These are phyloP conservation scores for Pholis gunnellus DNA, from an alignment of 2,113 vertebrate species.

Conservation along the genomic window DNA sequence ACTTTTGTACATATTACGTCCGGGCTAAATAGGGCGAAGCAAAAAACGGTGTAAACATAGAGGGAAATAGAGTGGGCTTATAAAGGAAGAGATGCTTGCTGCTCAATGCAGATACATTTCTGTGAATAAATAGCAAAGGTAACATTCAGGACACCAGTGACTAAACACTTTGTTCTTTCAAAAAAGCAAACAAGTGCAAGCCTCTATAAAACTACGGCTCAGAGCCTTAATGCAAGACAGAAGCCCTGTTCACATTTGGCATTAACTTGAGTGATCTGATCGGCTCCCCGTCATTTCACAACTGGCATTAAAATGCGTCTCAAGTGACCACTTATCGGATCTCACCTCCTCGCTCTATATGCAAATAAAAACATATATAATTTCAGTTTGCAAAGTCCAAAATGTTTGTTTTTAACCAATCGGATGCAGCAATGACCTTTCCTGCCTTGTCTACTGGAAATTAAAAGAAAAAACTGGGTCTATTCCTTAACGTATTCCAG, in stretches of 20 bases:
- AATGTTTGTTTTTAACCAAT: neutral
- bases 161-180: constrained; percentile 7
- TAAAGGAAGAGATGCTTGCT: constrained; percentile 3
- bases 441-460: neutral
- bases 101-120: neutral
- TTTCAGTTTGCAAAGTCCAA: neutral
- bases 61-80: neutral
- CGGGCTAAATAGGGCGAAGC: neutral
- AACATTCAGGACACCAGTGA: neutral
- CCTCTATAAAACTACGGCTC: neutral
- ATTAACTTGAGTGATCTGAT: neutral
- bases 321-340: neutral
- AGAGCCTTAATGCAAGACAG: neutral
- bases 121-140: neutral
- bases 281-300: neutral
- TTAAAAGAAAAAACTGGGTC: neutral
- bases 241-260: neutral
- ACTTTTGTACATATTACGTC: constrained; percentile 9
- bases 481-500: neutral
- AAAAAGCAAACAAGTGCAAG: neutral
- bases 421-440: neutral
- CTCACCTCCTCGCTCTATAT: neutral
- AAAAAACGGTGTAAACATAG: neutral
- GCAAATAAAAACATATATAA: neutral
- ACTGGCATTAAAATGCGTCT: neutral